Percentiles rank a stretch among this genome's conserved stretches.
phyloP scores from a whole-genome alignment of 2,113 vertebrate species.

The Pterocles orientalis region DNA sequence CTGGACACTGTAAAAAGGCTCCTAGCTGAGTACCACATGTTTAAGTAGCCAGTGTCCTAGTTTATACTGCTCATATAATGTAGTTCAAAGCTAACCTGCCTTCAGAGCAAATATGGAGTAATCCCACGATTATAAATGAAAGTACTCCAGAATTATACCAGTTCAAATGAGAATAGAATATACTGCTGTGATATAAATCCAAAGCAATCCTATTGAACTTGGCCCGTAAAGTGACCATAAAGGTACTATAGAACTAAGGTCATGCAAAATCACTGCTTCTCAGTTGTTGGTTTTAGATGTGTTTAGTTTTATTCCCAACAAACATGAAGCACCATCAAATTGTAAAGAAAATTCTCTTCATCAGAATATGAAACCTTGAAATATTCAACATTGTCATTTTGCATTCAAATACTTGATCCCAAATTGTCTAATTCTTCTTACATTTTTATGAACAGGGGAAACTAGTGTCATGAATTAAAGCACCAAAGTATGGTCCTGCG shows the following conservation, averaged over 20 bases:
- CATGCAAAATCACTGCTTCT: not conserved
- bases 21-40: not conserved
- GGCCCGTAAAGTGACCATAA: not conserved
- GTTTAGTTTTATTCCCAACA: not conserved
- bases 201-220: not conserved
- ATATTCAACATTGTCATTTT: not conserved
- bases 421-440: not conserved
- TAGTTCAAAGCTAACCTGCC: not conserved
- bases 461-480: not conserved
- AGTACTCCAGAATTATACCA: not conserved
- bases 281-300: not conserved
- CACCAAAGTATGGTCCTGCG: not conserved
- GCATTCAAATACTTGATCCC: not conserved
- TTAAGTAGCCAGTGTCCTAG: not conserved
- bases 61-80: not conserved
- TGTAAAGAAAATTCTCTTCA: not conserved
- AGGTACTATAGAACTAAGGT: not conserved
- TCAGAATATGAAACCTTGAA: not conserved
- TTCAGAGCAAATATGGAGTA: not conserved
- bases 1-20: not conserved
- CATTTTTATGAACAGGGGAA: not conserved
- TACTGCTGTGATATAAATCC: not conserved
- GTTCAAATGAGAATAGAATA: not conserved
- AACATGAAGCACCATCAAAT: not conserved
- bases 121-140: not conserved